Percentiles rank a stretch among this genome's conserved stretches.
Evolutionary conservation across 2,888 invertebrate genomes (phyloP).

Genomic region (Synergus itoensis): DNA sequence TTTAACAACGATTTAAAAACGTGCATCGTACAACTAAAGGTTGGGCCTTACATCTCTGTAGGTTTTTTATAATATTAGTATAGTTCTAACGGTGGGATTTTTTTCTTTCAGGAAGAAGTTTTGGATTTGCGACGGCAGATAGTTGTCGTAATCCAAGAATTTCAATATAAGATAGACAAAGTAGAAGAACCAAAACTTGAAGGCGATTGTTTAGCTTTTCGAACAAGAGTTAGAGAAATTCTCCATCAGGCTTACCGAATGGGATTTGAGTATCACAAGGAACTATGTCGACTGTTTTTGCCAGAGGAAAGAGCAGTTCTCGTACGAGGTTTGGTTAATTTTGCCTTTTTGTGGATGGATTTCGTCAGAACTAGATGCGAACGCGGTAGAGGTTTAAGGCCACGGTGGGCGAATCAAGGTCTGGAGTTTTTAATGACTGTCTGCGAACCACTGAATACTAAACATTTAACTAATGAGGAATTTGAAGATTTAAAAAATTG

Average conservation of each 20-base stretch:
- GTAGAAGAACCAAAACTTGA: constrained; percentile 80
- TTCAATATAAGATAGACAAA: constrained; percentile 80
- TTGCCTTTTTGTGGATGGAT: constrained; percentile 92
- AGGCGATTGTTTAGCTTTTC: constrained; percentile 81
- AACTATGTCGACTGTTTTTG: constrained; percentile 83
- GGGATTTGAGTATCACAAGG: constrained; percentile 92
- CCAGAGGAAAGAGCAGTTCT: constrained; percentile 77
- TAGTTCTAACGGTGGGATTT: constrained; percentile 35
- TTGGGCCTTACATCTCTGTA: constrained; percentile 55
- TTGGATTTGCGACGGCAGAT: constrained; percentile 81
- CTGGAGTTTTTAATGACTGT: constrained; percentile 91
- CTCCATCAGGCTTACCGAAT: constrained; percentile 93
- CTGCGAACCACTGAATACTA: constrained; percentile 91
- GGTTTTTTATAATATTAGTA: constrained; percentile 40
- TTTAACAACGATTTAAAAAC: constrained; percentile 81
- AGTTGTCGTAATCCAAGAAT: constrained; percentile 80
- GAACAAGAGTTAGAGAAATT: constrained; percentile 85
- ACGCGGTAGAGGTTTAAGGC: constrained; percentile 87
- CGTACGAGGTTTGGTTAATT: constrained; percentile 83
- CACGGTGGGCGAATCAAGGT: constrained; percentile 94
- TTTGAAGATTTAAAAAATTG: constrained; percentile 88
- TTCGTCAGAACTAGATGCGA: constrained; percentile 93
- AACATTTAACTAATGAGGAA: constrained; percentile 86
- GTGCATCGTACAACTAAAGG: constrained; percentile 82
- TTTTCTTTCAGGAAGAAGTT: constrained; percentile 79